Conservation (phyloP, 2,113 vertebrate genomes). For the human (Homo sapiens) region GRCh38 chr9:81991501-81992000, state of each 20-base stretch:
- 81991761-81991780: not conserved
- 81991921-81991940: not conserved
- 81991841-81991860: not conserved
- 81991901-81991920: not conserved
- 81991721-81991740: not conserved
- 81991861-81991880: too few species aligned
- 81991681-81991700: not conserved
- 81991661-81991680: not conserved
- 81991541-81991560: not conserved
- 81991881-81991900: not conserved
- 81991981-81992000: slow-evolving; percentile 39
- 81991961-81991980: not conserved
- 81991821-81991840: not conserved
- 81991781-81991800: not conserved
- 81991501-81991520: not conserved
- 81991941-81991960: not conserved
- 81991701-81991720: not conserved
- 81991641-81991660: not conserved
- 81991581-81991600: not conserved
- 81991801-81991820: not conserved
- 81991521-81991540: not conserved
- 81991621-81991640: not conserved
- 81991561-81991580: not conserved
- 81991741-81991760: not conserved
- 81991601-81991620: not conserved